Percentiles rank a stretch among this genome's conserved stretches.
Conservation (phyloP, 2,113 vertebrate genomes). For the Oncorhynchus gorbuscha region DNA sequence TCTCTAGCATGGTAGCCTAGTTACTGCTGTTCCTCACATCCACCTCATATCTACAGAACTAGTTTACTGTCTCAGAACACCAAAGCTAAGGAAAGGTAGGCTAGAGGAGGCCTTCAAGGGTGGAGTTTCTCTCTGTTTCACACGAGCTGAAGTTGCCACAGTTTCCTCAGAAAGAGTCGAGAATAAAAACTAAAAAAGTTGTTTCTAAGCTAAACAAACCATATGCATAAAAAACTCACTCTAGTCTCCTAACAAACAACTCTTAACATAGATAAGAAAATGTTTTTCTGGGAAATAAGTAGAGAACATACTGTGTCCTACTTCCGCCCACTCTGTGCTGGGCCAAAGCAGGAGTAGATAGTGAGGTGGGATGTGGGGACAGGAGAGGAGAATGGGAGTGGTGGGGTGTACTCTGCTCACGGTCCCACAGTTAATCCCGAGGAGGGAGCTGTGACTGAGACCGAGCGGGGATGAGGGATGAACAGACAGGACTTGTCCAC, state of each 20-base stretch:
- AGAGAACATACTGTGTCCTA: too few species aligned
- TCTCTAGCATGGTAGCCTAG: neutral
- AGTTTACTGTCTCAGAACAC: neutral
- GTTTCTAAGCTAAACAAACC: neutral
- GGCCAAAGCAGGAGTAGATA: neutral
- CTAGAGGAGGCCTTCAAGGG: too few species aligned
- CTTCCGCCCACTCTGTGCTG: too few species aligned
- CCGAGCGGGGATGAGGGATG: constrained; percentile 34
- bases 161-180: too few species aligned
- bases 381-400: neutral
- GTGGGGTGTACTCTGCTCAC: neutral
- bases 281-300: too few species aligned
- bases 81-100: too few species aligned
- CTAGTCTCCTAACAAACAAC: too few species aligned
- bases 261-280: too few species aligned
- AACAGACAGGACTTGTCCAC: constrained; percentile 47
- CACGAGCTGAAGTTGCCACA: too few species aligned
- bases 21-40: neutral
- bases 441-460: constrained; percentile 9
- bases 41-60: constrained; percentile 16
- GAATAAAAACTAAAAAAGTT: neutral
- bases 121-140: too few species aligned
- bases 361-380: neutral
- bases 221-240: too few species aligned
- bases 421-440: constrained; percentile 51